Evolutionary conservation across 2,113 vertebrate species (phyloP).

Genomic region (Synchiropus splendidus): DNA sequence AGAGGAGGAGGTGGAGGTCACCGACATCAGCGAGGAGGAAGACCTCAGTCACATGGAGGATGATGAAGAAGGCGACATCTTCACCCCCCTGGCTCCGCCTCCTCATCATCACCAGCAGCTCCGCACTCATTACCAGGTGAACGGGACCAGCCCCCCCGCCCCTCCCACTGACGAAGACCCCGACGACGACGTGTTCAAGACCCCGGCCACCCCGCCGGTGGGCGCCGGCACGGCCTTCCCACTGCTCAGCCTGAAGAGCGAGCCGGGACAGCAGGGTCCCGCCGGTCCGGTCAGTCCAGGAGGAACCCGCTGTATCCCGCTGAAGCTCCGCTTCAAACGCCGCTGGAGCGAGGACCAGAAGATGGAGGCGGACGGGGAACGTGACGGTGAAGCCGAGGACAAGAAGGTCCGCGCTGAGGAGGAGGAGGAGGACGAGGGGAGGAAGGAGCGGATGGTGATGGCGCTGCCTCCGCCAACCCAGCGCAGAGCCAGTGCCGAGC

Average conservation of each 20-base stretch:
- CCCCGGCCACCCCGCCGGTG: slow-evolving; percentile 63
- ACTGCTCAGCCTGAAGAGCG: slow-evolving; percentile 50
- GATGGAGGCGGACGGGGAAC: slow-evolving; percentile 71
- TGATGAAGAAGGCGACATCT: slow-evolving; percentile 40
- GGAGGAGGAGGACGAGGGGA: slow-evolving; percentile 29
- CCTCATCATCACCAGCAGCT: slow-evolving; percentile 11
- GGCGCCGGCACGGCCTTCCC: slow-evolving; percentile 18
- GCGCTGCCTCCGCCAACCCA: slow-evolving; percentile 48
- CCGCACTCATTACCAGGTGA: slow-evolving; percentile 21
- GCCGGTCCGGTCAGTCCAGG: slow-evolving; percentile 53
- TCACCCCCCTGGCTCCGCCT: slow-evolving; percentile 22
- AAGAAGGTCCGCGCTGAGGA: slow-evolving; percentile 74
- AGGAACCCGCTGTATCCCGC: slow-evolving; percentile 74
- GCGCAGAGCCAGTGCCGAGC: slow-evolving; percentile 75
- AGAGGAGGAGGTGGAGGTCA: slow-evolving; percentile 83
- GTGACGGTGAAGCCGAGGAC: slow-evolving; percentile 68
- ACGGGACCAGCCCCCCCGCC: slow-evolving; percentile 13
- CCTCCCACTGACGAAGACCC: slow-evolving; percentile 11
- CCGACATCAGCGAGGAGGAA: slow-evolving; percentile 81
- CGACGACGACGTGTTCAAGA: slow-evolving; percentile 76
- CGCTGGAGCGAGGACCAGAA: slow-evolving; percentile 89
- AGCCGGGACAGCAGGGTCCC: slow-evolving; percentile 36
- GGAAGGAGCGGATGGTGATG: slow-evolving; percentile 31
- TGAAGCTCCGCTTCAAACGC: slow-evolving; percentile 84
- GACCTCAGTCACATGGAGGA: slow-evolving; percentile 34